phyloP scores from a whole-genome alignment of 1,140 invertebrate species.

The Brachionus koreanus region DNA sequence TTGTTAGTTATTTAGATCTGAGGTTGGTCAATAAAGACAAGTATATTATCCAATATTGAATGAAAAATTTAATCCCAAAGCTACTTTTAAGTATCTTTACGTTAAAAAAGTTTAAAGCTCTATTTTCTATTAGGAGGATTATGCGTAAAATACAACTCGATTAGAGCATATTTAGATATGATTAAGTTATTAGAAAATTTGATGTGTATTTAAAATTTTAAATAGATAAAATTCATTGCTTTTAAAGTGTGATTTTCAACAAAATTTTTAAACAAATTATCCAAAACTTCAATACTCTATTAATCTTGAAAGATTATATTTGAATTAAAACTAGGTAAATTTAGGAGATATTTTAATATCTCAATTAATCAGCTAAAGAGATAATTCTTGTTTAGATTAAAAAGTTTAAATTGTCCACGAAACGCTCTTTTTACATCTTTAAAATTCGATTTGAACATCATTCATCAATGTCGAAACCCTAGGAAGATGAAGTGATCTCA shows the following conservation, averaged over 20 bases:
- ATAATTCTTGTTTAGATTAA: conserved; percentile 12
- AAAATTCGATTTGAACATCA: not conserved
- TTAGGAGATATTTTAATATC: not conserved
- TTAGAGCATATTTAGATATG: not conserved
- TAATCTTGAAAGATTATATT: not conserved
- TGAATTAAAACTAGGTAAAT: not conserved
- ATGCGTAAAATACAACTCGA: not conserved
- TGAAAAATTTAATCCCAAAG: not conserved
- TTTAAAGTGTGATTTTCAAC: conserved; percentile 3
- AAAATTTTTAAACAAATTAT: not conserved
- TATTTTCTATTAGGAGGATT: not conserved
- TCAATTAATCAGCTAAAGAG: conserved; percentile 17
- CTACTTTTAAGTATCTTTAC: not conserved
- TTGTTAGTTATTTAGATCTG: not conserved
- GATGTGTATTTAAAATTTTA: conserved; percentile 2
- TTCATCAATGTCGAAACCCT: not conserved
- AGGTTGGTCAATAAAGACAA: not conserved
- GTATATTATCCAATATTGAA: not conserved
- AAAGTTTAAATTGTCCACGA: conserved; percentile 5
- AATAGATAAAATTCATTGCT: not conserved
- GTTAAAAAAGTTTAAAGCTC: not conserved
- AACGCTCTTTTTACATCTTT: not conserved
- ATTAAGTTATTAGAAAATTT: not conserved
- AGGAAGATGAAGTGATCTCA: not conserved
- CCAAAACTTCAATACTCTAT: not conserved